A percentile compares a stretch with the other conserved stretches of the same genome.
Evolutionary conservation across 2,888 invertebrate species (phyloP).

Genomic region (Stictocephala bisonia): DNA sequence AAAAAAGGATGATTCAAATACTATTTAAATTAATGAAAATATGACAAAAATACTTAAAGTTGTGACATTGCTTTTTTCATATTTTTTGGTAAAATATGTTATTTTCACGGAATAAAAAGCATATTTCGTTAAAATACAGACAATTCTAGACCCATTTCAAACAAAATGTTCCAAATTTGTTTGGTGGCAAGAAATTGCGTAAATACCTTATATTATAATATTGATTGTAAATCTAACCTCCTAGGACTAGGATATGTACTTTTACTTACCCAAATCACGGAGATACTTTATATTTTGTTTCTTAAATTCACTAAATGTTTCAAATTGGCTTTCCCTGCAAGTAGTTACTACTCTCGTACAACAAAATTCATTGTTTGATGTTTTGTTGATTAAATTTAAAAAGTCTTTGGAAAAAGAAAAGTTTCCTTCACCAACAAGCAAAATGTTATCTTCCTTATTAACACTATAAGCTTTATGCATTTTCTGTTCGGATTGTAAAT

Average conservation of each 20-base stretch:
- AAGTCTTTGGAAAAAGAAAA: constrained; percentile 68
- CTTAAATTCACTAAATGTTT: constrained; percentile 58
- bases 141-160: not conserved
- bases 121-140: not conserved
- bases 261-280: constrained; percentile 61
- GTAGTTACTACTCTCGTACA: constrained; percentile 35
- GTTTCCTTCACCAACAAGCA: constrained; percentile 70
- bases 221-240: too few relatives aligned
- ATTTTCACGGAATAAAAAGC: too few relatives aligned
- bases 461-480: constrained; percentile 10
- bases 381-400: constrained; percentile 52
- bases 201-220: too few relatives aligned
- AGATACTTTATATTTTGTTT: constrained; percentile 62
- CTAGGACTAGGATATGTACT: too few relatives aligned
- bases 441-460: constrained; percentile 59
- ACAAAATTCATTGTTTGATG: not conserved
- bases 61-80: too few relatives aligned
- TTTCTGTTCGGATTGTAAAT: too few relatives aligned
- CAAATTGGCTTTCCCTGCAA: constrained; percentile 63
- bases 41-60: too few relatives aligned
- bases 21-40: too few relatives aligned
- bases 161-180: not conserved
- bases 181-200: too few relatives aligned
- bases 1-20: too few relatives aligned
- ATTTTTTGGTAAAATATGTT: too few relatives aligned